phyloP scores from a whole-genome alignment of 2,888 invertebrate genomes.

The Lycaena phlaeas region DNA sequence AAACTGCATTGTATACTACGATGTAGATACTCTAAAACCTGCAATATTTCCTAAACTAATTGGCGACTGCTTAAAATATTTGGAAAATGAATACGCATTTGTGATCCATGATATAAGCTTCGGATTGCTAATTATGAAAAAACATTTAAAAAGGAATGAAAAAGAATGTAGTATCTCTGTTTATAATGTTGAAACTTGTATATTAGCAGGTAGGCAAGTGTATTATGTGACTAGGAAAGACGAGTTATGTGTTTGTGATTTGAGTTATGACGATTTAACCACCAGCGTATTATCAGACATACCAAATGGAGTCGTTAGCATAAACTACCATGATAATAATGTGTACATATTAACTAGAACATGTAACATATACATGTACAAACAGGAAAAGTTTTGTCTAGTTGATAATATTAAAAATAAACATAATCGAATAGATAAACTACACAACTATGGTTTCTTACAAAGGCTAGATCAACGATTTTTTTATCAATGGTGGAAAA shows the following conservation, averaged over 20 bases:
- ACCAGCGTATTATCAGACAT: slow-evolving; percentile 21
- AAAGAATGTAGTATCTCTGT: slow-evolving; percentile 25
- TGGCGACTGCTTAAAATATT: slow-evolving; percentile 38
- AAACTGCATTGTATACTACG: slow-evolving; percentile 35
- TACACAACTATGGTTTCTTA: neutral
- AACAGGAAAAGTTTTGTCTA: neutral
- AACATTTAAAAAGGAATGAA: slow-evolving; percentile 19
- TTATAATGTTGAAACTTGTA: slow-evolving; percentile 34
- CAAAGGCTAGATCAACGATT: slow-evolving; percentile 38
- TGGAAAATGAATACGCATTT: slow-evolving; percentile 34
- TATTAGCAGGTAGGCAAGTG: slow-evolving; percentile 26
- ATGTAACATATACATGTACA: neutral
- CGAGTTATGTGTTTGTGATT: slow-evolving; percentile 31
- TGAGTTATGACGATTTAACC: slow-evolving; percentile 21
- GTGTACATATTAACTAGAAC: neutral
- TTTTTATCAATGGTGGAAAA: slow-evolving; percentile 42
- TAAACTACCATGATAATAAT: neutral
- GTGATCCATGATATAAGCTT: slow-evolving; percentile 29
- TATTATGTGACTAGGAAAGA: slow-evolving; percentile 35
- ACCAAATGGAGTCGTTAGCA: slow-evolving; percentile 29
- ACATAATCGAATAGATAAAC: neutral
- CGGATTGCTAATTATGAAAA: slow-evolving; percentile 32
- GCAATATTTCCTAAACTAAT: slow-evolving; percentile 24
- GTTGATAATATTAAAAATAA: neutral
- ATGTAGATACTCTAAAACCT: slow-evolving; percentile 31